Conservation (phyloP, 2,888 invertebrate genomes). For the Polyommatus icarus region DNA sequence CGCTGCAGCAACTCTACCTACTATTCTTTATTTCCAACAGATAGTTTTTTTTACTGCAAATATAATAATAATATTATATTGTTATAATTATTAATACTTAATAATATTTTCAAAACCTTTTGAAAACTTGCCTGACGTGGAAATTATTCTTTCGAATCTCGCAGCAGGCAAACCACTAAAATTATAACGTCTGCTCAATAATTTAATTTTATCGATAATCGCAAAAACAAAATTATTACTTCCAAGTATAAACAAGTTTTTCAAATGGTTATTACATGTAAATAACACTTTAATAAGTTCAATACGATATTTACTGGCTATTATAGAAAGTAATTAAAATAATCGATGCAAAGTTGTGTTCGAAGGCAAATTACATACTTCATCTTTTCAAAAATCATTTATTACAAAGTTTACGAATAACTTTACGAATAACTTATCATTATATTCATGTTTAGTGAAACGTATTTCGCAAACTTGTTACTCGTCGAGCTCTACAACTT, state of each 20-base stretch:
- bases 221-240: conserved; percentile 34
- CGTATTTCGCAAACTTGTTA: neutral
- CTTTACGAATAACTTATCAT: neutral
- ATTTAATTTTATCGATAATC: conserved; percentile 28
- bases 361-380: conserved; percentile 18
- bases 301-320: conserved; percentile 31
- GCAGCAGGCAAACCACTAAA: neutral
- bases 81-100: too few relatives aligned
- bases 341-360: conserved; percentile 26
- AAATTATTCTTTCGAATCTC: neutral
- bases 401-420: neutral
- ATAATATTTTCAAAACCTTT: too few relatives aligned
- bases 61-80: too few relatives aligned
- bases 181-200: conserved; percentile 4
- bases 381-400: conserved; percentile 15
- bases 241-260: conserved; percentile 29
- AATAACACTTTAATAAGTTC: conserved; percentile 34
- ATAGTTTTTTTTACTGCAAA: too few relatives aligned
- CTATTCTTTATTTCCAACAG: too few relatives aligned
- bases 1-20: too few relatives aligned
- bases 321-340: conserved; percentile 31
- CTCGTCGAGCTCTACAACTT: neutral
- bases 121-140: neutral
- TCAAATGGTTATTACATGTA: conserved; percentile 31
- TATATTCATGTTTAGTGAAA: neutral